Conservation (phyloP, 2,797 vertebrate species). For the Danio albolineatus region DNA sequence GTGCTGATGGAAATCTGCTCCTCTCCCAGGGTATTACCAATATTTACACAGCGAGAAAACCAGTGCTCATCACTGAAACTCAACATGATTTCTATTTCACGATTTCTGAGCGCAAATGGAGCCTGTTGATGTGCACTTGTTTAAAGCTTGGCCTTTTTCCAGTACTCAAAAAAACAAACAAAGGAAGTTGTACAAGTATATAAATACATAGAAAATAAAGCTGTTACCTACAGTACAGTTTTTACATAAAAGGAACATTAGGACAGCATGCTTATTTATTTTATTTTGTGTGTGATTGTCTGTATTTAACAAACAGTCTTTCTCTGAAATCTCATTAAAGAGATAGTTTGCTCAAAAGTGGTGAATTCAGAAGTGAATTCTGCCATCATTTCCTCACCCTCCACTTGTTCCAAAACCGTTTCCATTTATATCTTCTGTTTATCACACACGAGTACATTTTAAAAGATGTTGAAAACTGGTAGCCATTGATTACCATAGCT, state of each 20-base stretch:
- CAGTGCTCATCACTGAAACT: conserved; percentile 13
- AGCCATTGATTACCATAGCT: no score
- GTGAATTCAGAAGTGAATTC: no score
- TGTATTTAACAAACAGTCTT: background rate
- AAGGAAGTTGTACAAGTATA: background rate
- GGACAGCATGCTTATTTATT: background rate
- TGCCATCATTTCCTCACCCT: no score
- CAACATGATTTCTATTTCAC: conserved; percentile 19
- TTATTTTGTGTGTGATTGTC: background rate
- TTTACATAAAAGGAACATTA: no score
- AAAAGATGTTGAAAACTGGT: no score
- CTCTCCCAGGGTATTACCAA: conserved; percentile 52
- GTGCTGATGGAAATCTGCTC: conserved; percentile 77
- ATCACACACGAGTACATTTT: no score
- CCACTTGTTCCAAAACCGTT: no score
- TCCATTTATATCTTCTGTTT: no score
- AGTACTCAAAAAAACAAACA: conserved; percentile 10
- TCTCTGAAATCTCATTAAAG: background rate
- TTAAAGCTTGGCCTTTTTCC: background rate
- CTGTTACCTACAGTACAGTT: background rate
- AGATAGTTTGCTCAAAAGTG: no score
- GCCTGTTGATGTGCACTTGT: background rate
- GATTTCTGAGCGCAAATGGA: conserved; percentile 14
- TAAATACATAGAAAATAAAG: conserved; percentile 1
- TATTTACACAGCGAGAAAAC: conserved; percentile 23